Evolutionary conservation across 2,113 vertebrate genomes (phyloP), one percentile per base, ranked within the genome.

Genomic region (Mustela nigripes): DNA sequence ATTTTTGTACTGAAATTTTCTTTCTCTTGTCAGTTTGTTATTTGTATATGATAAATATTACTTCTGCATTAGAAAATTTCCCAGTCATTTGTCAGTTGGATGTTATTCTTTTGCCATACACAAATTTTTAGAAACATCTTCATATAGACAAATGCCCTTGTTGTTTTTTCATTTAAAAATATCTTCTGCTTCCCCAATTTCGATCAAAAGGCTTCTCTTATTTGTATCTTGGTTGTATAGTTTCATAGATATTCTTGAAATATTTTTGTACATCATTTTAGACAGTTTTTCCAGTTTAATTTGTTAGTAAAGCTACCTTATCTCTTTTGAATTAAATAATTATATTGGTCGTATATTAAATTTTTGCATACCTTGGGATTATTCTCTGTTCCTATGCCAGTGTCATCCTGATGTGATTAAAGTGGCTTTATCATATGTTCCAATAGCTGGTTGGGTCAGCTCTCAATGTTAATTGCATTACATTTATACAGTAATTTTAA

Each of bases 331-430:
- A 74, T 94, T 86, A 81, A 86, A 62, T 26, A n/a, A 60, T 10
- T 71, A 3, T 39, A 42, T 74, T 92, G 88, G 9, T 65, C 24
- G 21, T 80, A 12, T 85, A 31, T 78, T 92, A 45, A 69, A 82
- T 24, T 22, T 81, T 97, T 95, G 31, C 73, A 18, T 56, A 50
- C 56, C 19, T 19, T 62, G 21, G n/a, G 33, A 28, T 60, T 88
- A 42, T 83, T 97, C 33, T 67, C 8, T 67, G 9, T 94, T 80
- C 21, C 33, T 65, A 26, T 73, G n/a, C 31, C 12, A 48, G 3
- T 92, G 53, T 67, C 39, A 92, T 78, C 22, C 26, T 81, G 31
- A 76, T 94, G 94, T 92, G 42, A 83, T 83, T 95, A 82, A 84
- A 94, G 48, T 76, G 11, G 45, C 19, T 97, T 93, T 82, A 42